Conservation (phyloP, 1,140 invertebrate genomes). For the Hylaeus volcanicus region DNA sequence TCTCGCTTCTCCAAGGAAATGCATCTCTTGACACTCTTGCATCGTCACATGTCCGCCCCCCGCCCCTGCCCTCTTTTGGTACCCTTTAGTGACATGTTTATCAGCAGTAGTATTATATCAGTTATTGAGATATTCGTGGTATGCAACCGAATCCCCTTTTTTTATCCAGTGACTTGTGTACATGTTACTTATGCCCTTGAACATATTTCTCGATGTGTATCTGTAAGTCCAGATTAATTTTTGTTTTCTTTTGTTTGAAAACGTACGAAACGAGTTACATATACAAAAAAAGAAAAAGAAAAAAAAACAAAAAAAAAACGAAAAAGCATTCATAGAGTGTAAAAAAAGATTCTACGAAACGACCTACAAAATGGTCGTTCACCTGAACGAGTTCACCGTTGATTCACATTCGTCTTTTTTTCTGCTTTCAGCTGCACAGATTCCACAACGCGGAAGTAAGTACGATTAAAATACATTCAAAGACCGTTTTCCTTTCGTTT, state of each 20-base stretch:
- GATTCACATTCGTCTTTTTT: conserved; percentile 75
- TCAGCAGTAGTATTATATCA: conserved; percentile 58
- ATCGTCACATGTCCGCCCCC: conserved; percentile 46
- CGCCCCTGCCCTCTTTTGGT: conserved; percentile 40
- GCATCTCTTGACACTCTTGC: conserved; percentile 60
- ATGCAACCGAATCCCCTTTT: conserved; percentile 74
- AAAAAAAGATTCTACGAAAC: neutral
- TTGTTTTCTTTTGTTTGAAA: neutral
- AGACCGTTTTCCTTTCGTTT: conserved; percentile 11
- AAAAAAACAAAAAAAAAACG: neutral
- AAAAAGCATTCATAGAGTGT: neutral
- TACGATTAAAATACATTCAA: conserved; percentile 73
- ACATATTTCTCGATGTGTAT: conserved; percentile 3
- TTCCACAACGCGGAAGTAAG: conserved; percentile 93
- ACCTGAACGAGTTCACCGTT: conserved; percentile 42
- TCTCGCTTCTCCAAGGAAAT: conserved; percentile 45
- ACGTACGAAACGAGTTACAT: neutral
- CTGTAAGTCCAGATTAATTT: conserved; percentile 1
- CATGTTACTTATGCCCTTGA: conserved; percentile 64
- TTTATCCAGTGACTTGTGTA: conserved; percentile 75
- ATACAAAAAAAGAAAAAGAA: conserved; percentile 13
- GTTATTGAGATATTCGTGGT: conserved; percentile 72
- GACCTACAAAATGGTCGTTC: conserved; percentile 25
- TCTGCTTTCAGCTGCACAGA: conserved; percentile 92
- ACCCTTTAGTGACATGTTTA: conserved; percentile 64